Base-by-base conservation (phyloP, 2,797 vertebrate genomes). In the Vipera latastei region DNA sequence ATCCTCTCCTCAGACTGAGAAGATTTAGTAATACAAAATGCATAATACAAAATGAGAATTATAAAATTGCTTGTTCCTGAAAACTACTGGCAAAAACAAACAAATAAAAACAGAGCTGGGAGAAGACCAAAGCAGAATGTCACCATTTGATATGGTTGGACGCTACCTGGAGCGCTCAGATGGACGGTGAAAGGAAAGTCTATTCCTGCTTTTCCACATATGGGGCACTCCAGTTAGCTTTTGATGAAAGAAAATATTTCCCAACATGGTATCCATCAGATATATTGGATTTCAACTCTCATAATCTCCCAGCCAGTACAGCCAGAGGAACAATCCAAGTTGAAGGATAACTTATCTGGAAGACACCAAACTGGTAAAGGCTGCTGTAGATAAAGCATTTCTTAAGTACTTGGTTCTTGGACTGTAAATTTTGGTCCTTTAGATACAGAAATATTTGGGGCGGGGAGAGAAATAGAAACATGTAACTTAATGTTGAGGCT, bases 171-270 rank as follows among this genome's bases (percentile, higher is more conserved):
- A 83, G 6, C 26, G 28, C 48, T 28, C 53, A 32, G 12, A 87
- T 6, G n/a, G 32, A 89, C n/a, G 60, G 20, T 32, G n/a, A 92
- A 32, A 69, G 53, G 48, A 61, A 89, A 86, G 5, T 8, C 25
- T 56, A n/a, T 20, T 51, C 8, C 26, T 38, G n/a, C 56, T 22
- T 88, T 88, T 60, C n/a, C 56, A 44, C n/a, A 20, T 4, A n/a
- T 32, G 6, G 16, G 8, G 1, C 1, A 59, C 11, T 44, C 32
- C 90, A 95, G 28, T 57, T 38, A 32, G 61, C 63, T n/a, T 92
- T 69, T 97, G 96, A 95, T 26, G 20, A 14, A 55, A 32, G 69
- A 28, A 18, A 59, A 26, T 12, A n/a, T 63, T n/a, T 60, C 20
- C 20, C 38, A 83, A 83, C 20, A 83, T 25, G 73, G 22, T 48